Base-by-base conservation (phyloP, 2,113 vertebrate genomes). In the Callionymus lyra region DNA sequence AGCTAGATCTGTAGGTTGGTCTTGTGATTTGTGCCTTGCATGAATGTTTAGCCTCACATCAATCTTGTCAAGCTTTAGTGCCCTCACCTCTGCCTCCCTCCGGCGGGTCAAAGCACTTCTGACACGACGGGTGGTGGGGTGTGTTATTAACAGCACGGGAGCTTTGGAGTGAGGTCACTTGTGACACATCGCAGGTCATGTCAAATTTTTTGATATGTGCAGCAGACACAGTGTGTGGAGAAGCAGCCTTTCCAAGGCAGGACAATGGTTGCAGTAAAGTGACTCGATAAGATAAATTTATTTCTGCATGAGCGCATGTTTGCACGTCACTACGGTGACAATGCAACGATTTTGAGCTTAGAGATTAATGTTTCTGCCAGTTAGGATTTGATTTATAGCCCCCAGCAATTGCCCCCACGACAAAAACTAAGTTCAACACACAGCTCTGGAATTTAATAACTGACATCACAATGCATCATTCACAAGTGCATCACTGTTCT, bases 181-280 rank as follows among this genome's bases (percentile, higher is more conserved):
- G 44, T 49, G 48, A 64, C 74, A 61, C 58, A 72, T 12, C 6
- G 16, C 8, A 46, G 51, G 60, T 59, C 58, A 12, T 56, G 63
- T 65, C 53, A 35, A 47, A 58, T 53, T 44, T n/a, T 49, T 34
- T 62, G 63, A 43, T 70, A 68, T 68, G 60, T 74, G 64, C 62
- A 53, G 18, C 52, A 21, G 42, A 38, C 51, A 50, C 34, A 0
- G 16, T 16, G 13, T 54, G 16, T 66, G 16, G 21, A 5, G 14
- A 16, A 16, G 40, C 47, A 62, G 52, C 59, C 64, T 75, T 63
- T 75, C 15, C 12, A 46, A 50, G 49, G 62, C 50, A 61, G 54
- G 63, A 41, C 46, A 36, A 69, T n/a, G n/a, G n/a, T n/a, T n/a
- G 41, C 15, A 55, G 38, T 4, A 27, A 27, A 36, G 41, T 68